These are phyloP conservation scores for Quadroppia sp. DNA, from an alignment of 2,888 invertebrate genomes.

Conservation along the genomic window DNA sequence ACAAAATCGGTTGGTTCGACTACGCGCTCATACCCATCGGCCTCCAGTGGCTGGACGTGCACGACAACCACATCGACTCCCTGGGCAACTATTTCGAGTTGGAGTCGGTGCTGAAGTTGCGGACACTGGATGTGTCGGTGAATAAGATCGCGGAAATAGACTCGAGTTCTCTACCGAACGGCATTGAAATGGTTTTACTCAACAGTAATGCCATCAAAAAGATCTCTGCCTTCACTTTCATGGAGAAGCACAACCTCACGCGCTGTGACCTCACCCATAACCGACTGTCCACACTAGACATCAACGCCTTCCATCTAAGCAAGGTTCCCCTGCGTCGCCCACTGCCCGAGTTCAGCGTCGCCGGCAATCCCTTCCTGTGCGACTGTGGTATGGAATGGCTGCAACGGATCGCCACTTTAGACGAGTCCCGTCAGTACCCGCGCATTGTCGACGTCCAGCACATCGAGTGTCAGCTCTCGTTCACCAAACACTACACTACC, in stretches of 20 bases:
- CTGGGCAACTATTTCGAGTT: conserved; percentile 79
- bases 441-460: conserved; percentile 75
- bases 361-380: conserved; percentile 61
- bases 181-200: conserved; percentile 72
- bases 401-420: conserved; percentile 63
- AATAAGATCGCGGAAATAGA: conserved; percentile 66
- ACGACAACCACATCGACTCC: conserved; percentile 76
- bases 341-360: conserved; percentile 49
- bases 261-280: conserved; percentile 88
- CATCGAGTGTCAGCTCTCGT: conserved; percentile 72
- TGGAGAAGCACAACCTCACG: conserved; percentile 80
- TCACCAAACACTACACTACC: conserved; percentile 42
- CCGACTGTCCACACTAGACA: conserved; percentile 81
- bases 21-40: conserved; percentile 76
- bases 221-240: conserved; percentile 82
- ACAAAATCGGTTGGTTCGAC: conserved; percentile 81
- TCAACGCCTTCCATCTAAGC: conserved; percentile 76
- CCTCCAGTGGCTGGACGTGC: conserved; percentile 84
- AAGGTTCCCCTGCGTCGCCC: conserved; percentile 66
- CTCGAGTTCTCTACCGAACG: conserved; percentile 72
- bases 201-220: conserved; percentile 81
- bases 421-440: conserved; percentile 72
- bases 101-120: conserved; percentile 70
- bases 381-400: conserved; percentile 89
- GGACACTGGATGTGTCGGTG: conserved; percentile 84